Percentiles rank a stretch among this genome's conserved stretches.
phyloP scores from a whole-genome alignment of 2,888 invertebrate genomes.

The Luffia ferchaultella region DNA sequence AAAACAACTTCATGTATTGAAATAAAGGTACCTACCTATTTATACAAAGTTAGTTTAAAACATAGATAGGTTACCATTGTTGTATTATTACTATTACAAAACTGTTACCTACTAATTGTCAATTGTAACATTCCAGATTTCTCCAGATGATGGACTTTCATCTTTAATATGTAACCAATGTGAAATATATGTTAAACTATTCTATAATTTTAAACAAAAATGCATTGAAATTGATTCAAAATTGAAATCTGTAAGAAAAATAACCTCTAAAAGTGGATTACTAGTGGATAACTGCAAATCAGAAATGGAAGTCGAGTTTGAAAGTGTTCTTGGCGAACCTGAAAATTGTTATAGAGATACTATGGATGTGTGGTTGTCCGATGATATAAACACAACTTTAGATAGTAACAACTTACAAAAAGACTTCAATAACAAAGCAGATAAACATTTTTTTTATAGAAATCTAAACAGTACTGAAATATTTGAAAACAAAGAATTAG shows the following conservation, averaged over 20 bases:
- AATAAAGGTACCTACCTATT: constrained; percentile 13
- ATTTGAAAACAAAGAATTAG: neutral
- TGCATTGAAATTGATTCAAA: constrained; percentile 18
- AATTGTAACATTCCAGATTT: constrained; percentile 17
- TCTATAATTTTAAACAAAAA: constrained; percentile 25
- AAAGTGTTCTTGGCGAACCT: constrained; percentile 6
- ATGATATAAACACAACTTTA: constrained; percentile 7
- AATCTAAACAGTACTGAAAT: constrained; percentile 1
- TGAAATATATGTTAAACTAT: constrained; percentile 20
- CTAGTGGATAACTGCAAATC: constrained; percentile 1
- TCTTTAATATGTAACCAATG: constrained; percentile 21
- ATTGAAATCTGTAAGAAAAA: constrained; percentile 4
- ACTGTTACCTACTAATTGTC: neutral
- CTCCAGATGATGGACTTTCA: constrained; percentile 19
- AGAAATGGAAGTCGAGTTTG: constrained; percentile 8
- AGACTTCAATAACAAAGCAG: constrained; percentile 1
- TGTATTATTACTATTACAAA: neutral
- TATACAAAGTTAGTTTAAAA: neutral
- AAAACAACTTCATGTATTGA: constrained; percentile 16
- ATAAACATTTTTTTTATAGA: neutral
- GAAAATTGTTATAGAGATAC: constrained; percentile 9
- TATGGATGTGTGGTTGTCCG: constrained; percentile 10
- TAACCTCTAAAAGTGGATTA: neutral
- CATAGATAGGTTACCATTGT: neutral
- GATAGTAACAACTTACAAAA: constrained; percentile 6